Evolutionary conservation across 2,113 vertebrate genomes (phyloP).

Genomic region (Donacobius atricapilla): DNA sequence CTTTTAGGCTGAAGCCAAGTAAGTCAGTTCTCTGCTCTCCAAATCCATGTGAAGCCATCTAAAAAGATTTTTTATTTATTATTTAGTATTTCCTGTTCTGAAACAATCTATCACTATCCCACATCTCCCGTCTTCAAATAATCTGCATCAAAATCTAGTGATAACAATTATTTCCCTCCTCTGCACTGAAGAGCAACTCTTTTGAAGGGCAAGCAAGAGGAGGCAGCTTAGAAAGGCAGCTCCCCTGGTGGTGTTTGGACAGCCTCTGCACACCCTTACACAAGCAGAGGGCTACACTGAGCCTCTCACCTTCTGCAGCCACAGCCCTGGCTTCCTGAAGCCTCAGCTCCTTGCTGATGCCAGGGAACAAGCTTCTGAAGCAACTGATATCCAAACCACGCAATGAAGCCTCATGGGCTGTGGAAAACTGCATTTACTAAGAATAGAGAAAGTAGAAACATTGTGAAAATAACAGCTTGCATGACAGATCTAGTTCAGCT

Average conservation of each 20-base stretch:
- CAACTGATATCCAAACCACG: neutral
- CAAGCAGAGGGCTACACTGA: neutral
- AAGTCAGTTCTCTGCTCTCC: neutral
- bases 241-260: neutral
- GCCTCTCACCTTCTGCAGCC: neutral
- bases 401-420: neutral
- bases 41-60: neutral
- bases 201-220: neutral
- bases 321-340: neutral
- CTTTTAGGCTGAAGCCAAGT: neutral
- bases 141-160: neutral
- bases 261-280: rapidly evolving
- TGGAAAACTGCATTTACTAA: neutral
- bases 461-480: neutral
- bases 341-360: neutral
- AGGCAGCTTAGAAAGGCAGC: neutral
- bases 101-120: neutral
- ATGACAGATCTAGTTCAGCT: conserved; percentile 21
- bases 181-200: neutral
- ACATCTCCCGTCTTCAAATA: neutral
- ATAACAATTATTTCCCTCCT: neutral
- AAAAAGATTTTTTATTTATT: neutral
- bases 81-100: neutral
- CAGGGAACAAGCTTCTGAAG: neutral
- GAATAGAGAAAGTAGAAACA: conserved; percentile 6